phyloP scores from a whole-genome alignment of 2,113 vertebrate species.

The Marcusenius ussheri region DNA sequence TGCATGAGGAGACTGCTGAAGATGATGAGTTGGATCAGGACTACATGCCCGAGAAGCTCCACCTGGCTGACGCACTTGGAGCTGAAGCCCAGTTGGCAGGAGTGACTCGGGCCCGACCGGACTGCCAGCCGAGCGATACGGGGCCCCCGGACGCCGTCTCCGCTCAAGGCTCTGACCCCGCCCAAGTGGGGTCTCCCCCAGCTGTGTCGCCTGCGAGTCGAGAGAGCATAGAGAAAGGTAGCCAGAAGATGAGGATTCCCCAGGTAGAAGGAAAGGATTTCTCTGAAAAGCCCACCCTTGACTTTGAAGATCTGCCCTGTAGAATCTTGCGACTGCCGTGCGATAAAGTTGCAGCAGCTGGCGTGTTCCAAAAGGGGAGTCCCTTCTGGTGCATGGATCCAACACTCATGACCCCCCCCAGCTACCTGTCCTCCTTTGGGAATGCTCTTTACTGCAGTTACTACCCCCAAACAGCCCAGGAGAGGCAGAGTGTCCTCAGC shows the following conservation, averaged over 20 bases:
- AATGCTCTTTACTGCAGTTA: constrained; percentile 30
- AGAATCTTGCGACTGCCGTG: constrained; percentile 40
- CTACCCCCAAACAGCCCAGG: constrained; percentile 37
- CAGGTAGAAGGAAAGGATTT: constrained; percentile 6
- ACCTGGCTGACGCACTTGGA: background rate
- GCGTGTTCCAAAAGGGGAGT: constrained; percentile 32
- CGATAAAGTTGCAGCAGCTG: constrained; percentile 25
- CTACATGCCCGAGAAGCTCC: background rate
- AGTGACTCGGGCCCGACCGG: background rate
- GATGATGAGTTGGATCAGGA: background rate
- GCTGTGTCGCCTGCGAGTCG: background rate
- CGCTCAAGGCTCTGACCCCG: background rate
- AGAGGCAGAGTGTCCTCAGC: constrained; percentile 44
- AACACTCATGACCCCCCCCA: constrained; percentile 16
- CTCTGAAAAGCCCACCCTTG: constrained; percentile 17
- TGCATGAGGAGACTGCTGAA: constrained; percentile 29
- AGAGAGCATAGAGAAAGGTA: background rate
- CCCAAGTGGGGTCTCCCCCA: background rate
- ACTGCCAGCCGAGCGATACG: background rate
- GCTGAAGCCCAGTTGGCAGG: background rate
- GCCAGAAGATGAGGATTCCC: background rate
- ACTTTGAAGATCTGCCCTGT: constrained; percentile 30
- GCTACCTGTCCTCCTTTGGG: constrained; percentile 28
- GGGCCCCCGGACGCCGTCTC: background rate
- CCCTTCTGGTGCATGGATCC: constrained; percentile 32